Conservation (phyloP, 2,797 vertebrate genomes). For the Leontopithecus rosalia region DNA sequence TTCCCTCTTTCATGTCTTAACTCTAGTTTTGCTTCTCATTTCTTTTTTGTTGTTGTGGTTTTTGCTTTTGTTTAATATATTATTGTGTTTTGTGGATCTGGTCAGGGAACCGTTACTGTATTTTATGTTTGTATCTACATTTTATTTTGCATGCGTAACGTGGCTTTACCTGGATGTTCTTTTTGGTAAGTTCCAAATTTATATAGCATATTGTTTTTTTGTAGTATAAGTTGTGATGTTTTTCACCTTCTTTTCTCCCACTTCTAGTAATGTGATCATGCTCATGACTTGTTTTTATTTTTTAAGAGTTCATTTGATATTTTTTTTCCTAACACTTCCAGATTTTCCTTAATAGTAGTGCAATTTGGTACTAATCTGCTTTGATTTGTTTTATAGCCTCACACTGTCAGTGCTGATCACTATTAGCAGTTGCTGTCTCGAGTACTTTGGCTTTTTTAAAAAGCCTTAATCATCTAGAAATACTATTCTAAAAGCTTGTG, state of each 20-base stretch:
- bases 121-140: conserved; percentile 97
- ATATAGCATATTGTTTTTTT: conserved; percentile 87
- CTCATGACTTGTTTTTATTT: conserved; percentile 80
- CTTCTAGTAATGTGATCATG: conserved; percentile 77
- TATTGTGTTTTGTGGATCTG: conserved; percentile 87
- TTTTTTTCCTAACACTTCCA: conserved; percentile 75
- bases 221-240: conserved; percentile 83
- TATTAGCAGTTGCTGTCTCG: conserved; percentile 74
- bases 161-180: conserved; percentile 99
- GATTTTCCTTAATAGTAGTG: conserved; percentile 76
- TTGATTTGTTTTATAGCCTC: conserved; percentile 79
- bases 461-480: conserved; percentile 60
- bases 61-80: conserved; percentile 87
- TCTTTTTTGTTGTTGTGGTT: conserved; percentile 82
- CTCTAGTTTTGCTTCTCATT: conserved; percentile 84
- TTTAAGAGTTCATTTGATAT: conserved; percentile 73
- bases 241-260: conserved; percentile 80
- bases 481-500: conserved; percentile 70
- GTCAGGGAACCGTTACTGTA: conserved; percentile 91
- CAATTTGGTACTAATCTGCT: conserved; percentile 82
- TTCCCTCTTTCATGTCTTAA: conserved; percentile 84
- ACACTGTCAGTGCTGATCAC: conserved; percentile 74
- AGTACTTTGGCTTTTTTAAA: conserved; percentile 73
- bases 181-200: conserved; percentile 99
- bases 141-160: conserved; percentile 99